Evolutionary conservation across 2,113 vertebrate species (phyloP), one percentile per base, ranked within the genome.

Genomic region (Stercorarius parasiticus): DNA sequence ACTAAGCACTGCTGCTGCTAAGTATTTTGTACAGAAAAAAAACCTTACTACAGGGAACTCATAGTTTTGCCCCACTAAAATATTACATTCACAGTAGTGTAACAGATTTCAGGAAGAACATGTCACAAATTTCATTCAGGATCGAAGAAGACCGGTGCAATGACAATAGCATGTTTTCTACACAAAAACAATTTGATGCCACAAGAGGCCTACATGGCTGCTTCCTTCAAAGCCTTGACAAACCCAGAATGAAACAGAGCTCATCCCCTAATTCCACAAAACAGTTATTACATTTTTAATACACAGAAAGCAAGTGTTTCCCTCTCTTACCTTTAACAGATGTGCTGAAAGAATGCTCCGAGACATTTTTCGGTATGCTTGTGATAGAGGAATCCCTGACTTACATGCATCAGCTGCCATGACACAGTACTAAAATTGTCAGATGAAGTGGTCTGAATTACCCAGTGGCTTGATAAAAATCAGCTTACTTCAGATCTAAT

Each of bases 401-500:
- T 70, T 65, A 89, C 82, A 59, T 13, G 95, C 72, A 86, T 93
- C 97, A 96, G 90, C 65, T 83, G 90, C 79, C 40, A 92, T 10
- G 47, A 58, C 25, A 95, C 26, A 79, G 66, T n/a, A 93, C 55
- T 91, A 87, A 96, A 96, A 97, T 53, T 85, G 13, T 56, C 92
- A 96, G 94, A 94, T 2, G 14, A 95, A 87, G 91, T 66, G 77
- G 56, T 88, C 92, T 83, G 92, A 97, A 97, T 96, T 94, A 96
- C 47, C 42, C 93, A 58, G 81, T 36, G 56, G 83, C 86, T 97
- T 96, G 91, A 94, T 43, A 93, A 97, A 97, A 97, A 97, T 94
- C 94, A 97, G 86, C 82, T 98, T 96, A 97, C 72, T 97, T 95
- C 74, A 90, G 74, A 79, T 95, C 86, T 97, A 91, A 97, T 96